A percentile compares a stretch with the other conserved stretches of the same genome.
Evolutionary conservation across 2,113 vertebrate species (phyloP).

Genomic region (Burhinus oedicnemus): DNA sequence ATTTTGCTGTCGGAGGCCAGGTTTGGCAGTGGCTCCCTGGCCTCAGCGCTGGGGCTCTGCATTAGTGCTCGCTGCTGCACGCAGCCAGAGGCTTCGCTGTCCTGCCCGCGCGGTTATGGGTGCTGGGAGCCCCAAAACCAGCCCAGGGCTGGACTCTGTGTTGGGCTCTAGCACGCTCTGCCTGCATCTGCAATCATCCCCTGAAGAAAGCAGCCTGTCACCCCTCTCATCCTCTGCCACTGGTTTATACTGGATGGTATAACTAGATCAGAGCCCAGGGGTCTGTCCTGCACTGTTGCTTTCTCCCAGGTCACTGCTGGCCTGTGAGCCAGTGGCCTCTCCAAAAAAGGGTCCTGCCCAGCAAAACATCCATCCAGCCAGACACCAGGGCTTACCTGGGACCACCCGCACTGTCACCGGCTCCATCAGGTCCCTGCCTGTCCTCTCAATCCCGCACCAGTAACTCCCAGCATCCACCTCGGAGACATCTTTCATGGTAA

Average conservation of each 20-base stretch:
- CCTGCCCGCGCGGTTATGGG: accelerated
- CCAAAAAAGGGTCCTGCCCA: neutral
- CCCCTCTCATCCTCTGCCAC: neutral
- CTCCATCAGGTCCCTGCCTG: neutral
- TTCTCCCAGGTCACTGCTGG: neutral
- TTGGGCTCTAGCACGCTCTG: neutral
- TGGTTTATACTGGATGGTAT: neutral
- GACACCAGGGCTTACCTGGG: neutral
- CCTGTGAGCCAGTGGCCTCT: accelerated
- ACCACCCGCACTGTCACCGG: neutral
- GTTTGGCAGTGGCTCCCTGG: neutral
- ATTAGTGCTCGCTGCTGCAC: accelerated
- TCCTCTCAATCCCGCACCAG: neutral
- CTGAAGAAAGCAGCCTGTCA: neutral
- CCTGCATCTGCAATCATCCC: neutral
- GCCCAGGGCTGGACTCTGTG: too few species aligned
- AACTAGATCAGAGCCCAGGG: neutral
- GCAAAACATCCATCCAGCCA: accelerated
- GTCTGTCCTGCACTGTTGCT: neutral
- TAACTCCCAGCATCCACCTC: neutral
- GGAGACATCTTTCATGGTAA: neutral
- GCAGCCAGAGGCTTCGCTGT: accelerated
- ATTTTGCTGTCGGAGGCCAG: neutral
- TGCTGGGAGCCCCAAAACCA: neutral
- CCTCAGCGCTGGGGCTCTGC: neutral